Conservation (phyloP, 2,797 vertebrate genomes). For the Sebastolobus alascanus region DNA sequence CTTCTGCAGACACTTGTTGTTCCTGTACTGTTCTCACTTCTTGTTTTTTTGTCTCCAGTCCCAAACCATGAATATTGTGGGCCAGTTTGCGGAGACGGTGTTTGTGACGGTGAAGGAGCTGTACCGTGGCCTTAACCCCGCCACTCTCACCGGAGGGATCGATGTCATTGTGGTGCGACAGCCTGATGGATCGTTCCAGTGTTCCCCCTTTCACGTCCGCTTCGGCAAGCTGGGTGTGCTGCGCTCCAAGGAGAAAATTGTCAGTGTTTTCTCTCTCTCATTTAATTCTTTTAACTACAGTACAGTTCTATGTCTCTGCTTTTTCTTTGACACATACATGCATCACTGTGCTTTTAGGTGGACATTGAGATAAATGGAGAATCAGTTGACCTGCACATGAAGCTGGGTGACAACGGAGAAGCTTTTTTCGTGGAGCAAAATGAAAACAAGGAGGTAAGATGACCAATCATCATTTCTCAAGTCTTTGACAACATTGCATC, state of each 20-base stretch:
- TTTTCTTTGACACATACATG: not conserved
- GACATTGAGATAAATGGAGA: conserved; percentile 97
- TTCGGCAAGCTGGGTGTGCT: conserved; percentile 97
- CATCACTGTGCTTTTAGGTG: conserved; percentile 83
- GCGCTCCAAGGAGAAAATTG: conserved; percentile 94
- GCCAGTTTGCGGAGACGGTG: conserved; percentile 93
- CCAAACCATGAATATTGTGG: conserved; percentile 96
- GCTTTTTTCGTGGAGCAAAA: conserved; percentile 95
- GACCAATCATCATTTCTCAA: not conserved
- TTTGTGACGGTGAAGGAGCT: conserved; percentile 93
- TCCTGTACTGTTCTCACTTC: conserved; percentile 25
- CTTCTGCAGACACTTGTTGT: not conserved
- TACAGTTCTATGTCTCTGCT: not conserved
- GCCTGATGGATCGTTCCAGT: conserved; percentile 91
- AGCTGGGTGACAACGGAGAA: conserved; percentile 95
- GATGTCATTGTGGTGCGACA: conserved; percentile 95
- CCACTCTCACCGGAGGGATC: conserved; percentile 93
- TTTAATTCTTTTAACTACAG: not conserved
- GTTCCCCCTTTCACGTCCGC: conserved; percentile 96
- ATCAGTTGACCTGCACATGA: conserved; percentile 94
- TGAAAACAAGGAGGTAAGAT: conserved; percentile 82
- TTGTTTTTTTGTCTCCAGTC: conserved; percentile 67
- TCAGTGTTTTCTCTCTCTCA: conserved; percentile 73
- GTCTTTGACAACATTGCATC: not conserved
- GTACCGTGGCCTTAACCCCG: conserved; percentile 93